Conservation (phyloP, 2,888 invertebrate species). For the Eugnorisma glareosa region DNA sequence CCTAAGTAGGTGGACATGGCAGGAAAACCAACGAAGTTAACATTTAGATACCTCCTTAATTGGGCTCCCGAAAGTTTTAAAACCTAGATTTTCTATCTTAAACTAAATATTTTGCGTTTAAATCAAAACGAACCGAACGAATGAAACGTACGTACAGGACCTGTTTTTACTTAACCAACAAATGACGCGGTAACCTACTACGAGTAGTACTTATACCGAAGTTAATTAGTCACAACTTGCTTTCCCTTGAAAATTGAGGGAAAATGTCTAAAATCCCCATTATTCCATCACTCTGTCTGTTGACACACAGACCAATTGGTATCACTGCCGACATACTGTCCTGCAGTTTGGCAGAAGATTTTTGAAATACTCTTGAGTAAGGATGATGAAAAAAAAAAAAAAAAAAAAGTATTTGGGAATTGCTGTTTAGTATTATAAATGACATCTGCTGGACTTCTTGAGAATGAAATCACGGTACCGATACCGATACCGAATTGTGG, state of each 20-base stretch:
- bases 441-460: neutral
- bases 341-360: too few species aligned
- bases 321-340: too few species aligned
- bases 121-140: too few species aligned
- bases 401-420: too few species aligned
- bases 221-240: neutral
- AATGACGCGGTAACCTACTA: neutral
- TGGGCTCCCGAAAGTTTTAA: neutral
- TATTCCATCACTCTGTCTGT: neutral
- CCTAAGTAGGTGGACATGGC: neutral
- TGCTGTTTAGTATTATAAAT: neutral
- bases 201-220: too few species aligned
- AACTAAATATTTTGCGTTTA: neutral
- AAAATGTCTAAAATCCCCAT: neutral
- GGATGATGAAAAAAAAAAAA: too few species aligned
- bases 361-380: too few species aligned
- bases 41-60: neutral
- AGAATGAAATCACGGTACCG: too few species aligned
- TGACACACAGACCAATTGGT: neutral
- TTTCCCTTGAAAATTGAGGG: neutral
- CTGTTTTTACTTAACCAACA: neutral
- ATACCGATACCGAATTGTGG: too few species aligned
- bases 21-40: neutral
- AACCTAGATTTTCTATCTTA: neutral
- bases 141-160: neutral